Conservation (phyloP, 2,888 invertebrate species). For the Smittia aterrima region DNA sequence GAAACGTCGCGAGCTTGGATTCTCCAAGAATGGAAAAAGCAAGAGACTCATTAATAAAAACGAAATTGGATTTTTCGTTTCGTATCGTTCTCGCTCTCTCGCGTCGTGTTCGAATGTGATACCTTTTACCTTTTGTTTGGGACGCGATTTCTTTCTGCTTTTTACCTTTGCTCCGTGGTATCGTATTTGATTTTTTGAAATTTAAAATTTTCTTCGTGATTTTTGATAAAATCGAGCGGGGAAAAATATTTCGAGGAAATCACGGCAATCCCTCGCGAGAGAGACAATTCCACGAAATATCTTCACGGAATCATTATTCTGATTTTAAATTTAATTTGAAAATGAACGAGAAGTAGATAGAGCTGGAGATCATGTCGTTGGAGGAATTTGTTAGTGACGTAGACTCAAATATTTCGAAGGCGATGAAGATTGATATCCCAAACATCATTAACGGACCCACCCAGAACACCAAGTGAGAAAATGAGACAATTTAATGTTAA, state of each 20-base stretch:
- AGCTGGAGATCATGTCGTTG: not conserved
- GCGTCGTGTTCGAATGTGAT: slow-evolving; percentile 37
- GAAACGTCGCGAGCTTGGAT: slow-evolving; percentile 9
- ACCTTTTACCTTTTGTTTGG: slow-evolving; percentile 36
- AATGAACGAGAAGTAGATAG: not conserved
- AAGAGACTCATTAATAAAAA: slow-evolving; percentile 42
- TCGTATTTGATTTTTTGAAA: slow-evolving; percentile 35
- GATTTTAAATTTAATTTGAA: slow-evolving; percentile 27
- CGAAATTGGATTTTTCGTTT: slow-evolving; percentile 28
- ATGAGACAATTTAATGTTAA: slow-evolving; percentile 28
- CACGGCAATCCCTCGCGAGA: slow-evolving; percentile 32
- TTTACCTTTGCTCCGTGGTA: slow-evolving; percentile 18
- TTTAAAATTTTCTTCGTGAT: slow-evolving; percentile 22
- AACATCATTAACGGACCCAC: not conserved
- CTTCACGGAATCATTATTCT: slow-evolving; percentile 30
- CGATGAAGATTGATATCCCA: too few relatives aligned
- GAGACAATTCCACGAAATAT: slow-evolving; percentile 41
- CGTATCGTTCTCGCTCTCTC: not conserved
- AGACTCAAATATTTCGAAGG: not conserved
- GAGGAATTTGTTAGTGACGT: not conserved
- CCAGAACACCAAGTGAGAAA: not conserved
- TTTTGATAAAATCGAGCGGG: slow-evolving; percentile 16
- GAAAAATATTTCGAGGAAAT: slow-evolving; percentile 36
- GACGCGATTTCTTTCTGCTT: slow-evolving; percentile 10
- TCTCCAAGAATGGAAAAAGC: not conserved